Base-by-base conservation (phyloP, 2,113 vertebrate species). In the Stomatorhinus ivindoensis region DNA sequence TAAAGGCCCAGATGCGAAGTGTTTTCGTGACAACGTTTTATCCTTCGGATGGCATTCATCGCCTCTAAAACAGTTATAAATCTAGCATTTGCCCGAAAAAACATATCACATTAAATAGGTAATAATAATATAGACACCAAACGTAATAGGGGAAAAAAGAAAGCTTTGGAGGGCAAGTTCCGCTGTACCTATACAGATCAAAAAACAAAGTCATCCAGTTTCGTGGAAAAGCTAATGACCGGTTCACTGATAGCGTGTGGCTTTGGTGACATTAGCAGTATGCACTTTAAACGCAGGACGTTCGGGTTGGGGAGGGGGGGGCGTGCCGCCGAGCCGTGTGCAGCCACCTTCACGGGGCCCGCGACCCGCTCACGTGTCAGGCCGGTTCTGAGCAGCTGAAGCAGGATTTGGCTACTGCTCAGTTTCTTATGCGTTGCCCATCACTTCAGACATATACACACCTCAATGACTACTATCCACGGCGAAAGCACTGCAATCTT, bases 371-470 rank as follows among this genome's bases (percentile, higher is more conserved):
- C 90, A 90, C 88, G 83, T 90, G 90, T 48, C 88, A 65, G n/a
- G n/a, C 27, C n/a, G 27, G 47, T 15, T 19, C 39, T 44, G 8
- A 55, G 61, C 46, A 86, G 9, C 51, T 47, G 48, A 51, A 7
- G 31, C 21, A 17, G 9, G 13, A 13, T 27, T 50, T 27, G 39
- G 73, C 51, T 44, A 24, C 76, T 44, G 51, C 69, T 27, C 35
- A 55, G 4, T 39, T 82, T 44, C 46, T 51, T 13, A 19, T 86
- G 24, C 44, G 31, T 86, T 27, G 84, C 21, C 83, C 83, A 17
- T 53, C 15, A 17, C 17, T 39, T 80, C 9, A n/a, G n/a, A 61
- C 39, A 0, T 5, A 97, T 96, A 97, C 96, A 96, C 15, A 83
- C 6, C n/a, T 50, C 13, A 9, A 15, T 80, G 13, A 76, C 73